Evolutionary conservation across 2,113 vertebrate genomes (phyloP), one percentile per base, ranked within the genome.

Genomic region (Crocuta crocuta): DNA sequence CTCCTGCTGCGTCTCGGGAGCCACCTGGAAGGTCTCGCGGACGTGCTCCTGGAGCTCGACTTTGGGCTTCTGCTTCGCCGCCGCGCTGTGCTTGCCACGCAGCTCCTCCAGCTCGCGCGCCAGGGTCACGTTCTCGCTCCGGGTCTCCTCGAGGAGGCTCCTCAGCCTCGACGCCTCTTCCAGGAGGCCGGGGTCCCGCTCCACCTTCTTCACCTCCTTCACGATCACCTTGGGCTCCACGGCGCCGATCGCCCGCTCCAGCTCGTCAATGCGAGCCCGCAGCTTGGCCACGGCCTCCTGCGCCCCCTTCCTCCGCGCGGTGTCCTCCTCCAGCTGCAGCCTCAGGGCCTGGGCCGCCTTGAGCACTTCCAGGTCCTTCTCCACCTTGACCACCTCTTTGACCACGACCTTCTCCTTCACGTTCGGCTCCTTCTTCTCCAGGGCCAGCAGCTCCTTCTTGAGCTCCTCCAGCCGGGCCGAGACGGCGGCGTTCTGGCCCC

Each of bases 181-280:
- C 87, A 99, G 82, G 31, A 99, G 99, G 50, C 99, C 98, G 0
- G 99, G 99, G 95, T 99, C 99, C 98, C 99, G 99, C 98, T 99
- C 99, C 74, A 99, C 98, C 97, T 98, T 99, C 98, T 99, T 99
- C 58, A 99, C 99, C 97, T 99, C 99, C 97, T 99, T 99, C 58
- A 99, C 99, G 58, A 99, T 99, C 95, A 99, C 97, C 97, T 99
- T 99, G 10, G 99, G 99, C 97, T 99, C 99, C 91, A 99, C 98
- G 0, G 98, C 99, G 63, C 99, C 99, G 96, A 99, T 99, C 2
- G 99, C 94, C 95, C 98, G 99, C 98, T 99, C 99, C 73, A 99
- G 98, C n/a, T 99, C 99, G 79, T 99, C 98, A 7, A 99, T 99
- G 96, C 99, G 99, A 79, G 98, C 99, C 97, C 98, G 99, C 33